A percentile compares a stretch with the other conserved stretches of the same genome.
phyloP scores from a whole-genome alignment of 2,113 vertebrate species.

The Oreochromis aureus region DNA sequence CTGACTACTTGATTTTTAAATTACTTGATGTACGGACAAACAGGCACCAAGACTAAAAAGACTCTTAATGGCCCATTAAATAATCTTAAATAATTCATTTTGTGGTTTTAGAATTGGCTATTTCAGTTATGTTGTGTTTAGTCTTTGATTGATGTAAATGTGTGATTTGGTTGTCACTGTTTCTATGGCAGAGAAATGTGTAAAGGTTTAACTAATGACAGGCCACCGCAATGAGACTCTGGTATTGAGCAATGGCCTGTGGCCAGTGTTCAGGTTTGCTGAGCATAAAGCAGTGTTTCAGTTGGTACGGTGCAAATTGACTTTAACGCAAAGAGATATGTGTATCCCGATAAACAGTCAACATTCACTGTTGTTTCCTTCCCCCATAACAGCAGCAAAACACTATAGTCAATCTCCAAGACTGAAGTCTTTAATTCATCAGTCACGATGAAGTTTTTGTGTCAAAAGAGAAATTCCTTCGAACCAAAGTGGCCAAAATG shows the following conservation, averaged over 20 bases:
- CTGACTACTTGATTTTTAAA: background rate
- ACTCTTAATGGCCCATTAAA: background rate
- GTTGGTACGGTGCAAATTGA: background rate
- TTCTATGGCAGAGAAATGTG: background rate
- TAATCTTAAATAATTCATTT: background rate
- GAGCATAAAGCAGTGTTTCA: background rate
- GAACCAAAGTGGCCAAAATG: background rate
- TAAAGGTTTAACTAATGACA: background rate
- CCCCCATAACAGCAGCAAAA: background rate
- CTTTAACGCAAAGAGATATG: background rate
- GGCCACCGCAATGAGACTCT: background rate
- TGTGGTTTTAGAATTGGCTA: background rate
- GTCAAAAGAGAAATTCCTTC: rapidly evolving
- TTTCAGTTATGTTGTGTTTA: background rate
- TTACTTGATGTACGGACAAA: background rate
- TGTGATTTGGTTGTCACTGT: background rate
- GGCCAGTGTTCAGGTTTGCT: background rate
- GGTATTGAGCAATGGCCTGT: background rate
- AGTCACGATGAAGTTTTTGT: background rate
- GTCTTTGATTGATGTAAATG: background rate
- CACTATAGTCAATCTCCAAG: background rate
- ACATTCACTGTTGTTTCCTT: rapidly evolving
- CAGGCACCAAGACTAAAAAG: background rate
- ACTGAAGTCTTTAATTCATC: rapidly evolving
- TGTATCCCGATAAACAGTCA: rapidly evolving